phyloP scores from a whole-genome alignment of 2,797 vertebrate species.

The Halcyon chelicuti region DNA sequence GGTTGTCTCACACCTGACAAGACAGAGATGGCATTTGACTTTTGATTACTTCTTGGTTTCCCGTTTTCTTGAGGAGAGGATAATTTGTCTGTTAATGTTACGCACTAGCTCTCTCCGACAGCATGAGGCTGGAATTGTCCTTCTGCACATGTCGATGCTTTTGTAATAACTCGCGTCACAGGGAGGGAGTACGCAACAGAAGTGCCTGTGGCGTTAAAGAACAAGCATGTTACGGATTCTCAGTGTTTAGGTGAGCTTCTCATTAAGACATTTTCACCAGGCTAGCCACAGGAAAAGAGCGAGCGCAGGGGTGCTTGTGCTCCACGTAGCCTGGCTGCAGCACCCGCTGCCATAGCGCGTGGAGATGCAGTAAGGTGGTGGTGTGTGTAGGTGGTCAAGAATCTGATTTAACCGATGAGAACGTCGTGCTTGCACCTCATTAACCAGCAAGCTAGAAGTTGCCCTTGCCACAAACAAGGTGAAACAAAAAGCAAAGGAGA shows the following conservation, averaged over 20 bases:
- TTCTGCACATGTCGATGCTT: neutral
- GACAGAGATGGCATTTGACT: neutral
- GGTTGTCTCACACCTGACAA: neutral
- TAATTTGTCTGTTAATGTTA: neutral
- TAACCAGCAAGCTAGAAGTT: neutral
- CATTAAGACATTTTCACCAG: neutral
- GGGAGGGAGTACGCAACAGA: neutral
- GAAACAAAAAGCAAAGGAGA: neutral
- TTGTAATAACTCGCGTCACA: neutral
- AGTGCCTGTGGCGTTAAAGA: neutral
- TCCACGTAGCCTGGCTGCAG: neutral
- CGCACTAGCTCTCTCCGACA: neutral
- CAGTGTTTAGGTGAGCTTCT: neutral
- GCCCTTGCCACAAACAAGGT: neutral
- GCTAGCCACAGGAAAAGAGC: neutral
- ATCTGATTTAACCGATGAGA: neutral
- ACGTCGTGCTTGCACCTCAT: neutral
- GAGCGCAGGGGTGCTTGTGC: neutral
- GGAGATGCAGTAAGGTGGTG: neutral
- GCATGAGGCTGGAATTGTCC: neutral
- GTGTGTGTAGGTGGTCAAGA: neutral
- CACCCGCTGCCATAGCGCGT: neutral
- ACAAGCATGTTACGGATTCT: neutral
- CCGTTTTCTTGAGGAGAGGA: neutral
- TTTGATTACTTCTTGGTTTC: neutral